Conservation (phyloP, 2,113 vertebrate species). For the Oreotragus oreotragus region DNA sequence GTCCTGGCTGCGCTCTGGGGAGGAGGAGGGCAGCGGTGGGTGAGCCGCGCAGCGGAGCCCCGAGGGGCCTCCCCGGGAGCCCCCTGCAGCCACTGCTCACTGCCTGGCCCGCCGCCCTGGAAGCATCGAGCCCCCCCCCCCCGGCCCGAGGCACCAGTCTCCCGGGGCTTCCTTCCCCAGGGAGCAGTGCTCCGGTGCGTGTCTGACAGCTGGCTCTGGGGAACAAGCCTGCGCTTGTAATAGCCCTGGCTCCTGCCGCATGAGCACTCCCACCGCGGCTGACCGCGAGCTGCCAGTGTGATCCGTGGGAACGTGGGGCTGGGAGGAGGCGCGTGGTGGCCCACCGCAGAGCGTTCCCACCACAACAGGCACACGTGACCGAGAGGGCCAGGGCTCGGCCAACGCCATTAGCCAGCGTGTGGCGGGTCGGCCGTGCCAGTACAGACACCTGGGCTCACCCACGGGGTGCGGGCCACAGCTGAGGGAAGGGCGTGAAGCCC, state of each 20-base stretch:
- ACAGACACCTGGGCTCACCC: background rate
- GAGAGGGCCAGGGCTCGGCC: background rate
- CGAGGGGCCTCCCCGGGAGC: background rate
- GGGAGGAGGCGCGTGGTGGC: background rate
- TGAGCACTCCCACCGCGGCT: background rate
- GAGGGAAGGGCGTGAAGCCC: background rate
- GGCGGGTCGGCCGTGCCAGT: background rate
- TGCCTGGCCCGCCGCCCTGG: accelerated
- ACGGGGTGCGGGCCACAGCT: background rate
- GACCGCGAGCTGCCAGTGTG: background rate
- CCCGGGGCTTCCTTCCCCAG: background rate
- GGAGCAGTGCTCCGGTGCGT: background rate
- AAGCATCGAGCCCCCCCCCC: background rate
- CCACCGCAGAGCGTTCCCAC: background rate
- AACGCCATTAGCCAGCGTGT: background rate
- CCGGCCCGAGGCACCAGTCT: background rate
- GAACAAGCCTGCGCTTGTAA: background rate
- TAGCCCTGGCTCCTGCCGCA: background rate
- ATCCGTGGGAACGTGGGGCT: background rate
- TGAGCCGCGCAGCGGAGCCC: background rate
- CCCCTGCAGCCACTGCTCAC: background rate
- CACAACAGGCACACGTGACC: background rate
- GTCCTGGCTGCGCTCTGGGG: conserved; percentile 96
- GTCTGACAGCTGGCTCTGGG: background rate
- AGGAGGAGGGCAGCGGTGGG: background rate